Evolutionary conservation across 2,113 vertebrate species (phyloP).

Genomic region (Nematolebias whitei): DNA sequence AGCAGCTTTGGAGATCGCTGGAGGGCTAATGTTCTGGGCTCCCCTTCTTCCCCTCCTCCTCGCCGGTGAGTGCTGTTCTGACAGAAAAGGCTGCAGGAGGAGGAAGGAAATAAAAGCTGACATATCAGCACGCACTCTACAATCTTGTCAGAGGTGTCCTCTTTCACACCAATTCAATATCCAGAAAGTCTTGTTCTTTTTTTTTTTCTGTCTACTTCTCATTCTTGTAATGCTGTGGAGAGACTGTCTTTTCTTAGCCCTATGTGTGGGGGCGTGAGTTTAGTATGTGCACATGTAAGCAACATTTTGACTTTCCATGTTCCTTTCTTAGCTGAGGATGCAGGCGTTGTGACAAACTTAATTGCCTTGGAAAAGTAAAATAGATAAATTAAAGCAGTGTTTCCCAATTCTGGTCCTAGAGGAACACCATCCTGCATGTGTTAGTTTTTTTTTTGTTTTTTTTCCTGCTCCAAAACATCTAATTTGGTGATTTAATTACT

Average conservation of each 20-base stretch:
- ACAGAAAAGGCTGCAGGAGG: constrained; percentile 53
- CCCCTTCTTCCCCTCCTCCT: constrained; percentile 20
- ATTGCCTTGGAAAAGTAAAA: constrained; percentile 5
- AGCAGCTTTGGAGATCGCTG: constrained; percentile 43
- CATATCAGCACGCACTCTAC: constrained; percentile 56
- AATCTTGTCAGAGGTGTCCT: constrained; percentile 59
- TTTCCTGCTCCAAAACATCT: no score
- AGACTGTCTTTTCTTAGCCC: constrained; percentile 25
- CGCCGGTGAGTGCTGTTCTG: constrained; percentile 44
- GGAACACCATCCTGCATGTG: no score
- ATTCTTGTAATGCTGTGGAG: constrained; percentile 9
- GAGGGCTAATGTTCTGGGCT: constrained; percentile 54
- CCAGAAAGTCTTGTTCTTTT: constrained; percentile 33
- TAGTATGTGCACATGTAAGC: background rate
- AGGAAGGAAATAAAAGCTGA: constrained; percentile 59
- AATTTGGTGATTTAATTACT: no score
- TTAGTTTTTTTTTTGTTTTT: no score
- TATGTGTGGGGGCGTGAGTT: constrained; percentile 7
- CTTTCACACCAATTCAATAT: constrained; percentile 42
- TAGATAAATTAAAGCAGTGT: background rate
- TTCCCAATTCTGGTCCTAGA: no score
- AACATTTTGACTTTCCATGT: constrained; percentile 7
- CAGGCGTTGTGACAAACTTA: constrained; percentile 25
- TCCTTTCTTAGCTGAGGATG: constrained; percentile 4
- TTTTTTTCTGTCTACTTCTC: constrained; percentile 1